A percentile compares a stretch with the other conserved stretches of the same genome.
Conservation (phyloP, 2,888 invertebrate genomes). For the Digitonthophagus gazella region DNA sequence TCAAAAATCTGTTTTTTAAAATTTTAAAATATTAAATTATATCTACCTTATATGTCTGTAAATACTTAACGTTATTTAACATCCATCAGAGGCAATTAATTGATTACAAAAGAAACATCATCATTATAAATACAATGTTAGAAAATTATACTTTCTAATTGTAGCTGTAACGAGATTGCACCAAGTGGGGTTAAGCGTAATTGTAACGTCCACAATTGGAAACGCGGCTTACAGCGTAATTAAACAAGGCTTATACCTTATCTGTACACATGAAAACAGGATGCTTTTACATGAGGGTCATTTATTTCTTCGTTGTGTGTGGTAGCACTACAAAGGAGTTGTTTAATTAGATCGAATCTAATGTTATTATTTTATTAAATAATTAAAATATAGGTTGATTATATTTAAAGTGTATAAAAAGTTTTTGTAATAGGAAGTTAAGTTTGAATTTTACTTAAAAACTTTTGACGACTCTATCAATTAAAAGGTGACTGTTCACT, state of each 20-base stretch:
- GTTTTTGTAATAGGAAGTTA: no score
- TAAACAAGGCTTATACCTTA: background rate
- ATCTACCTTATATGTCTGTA: no score
- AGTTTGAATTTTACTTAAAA: no score
- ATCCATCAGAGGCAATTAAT: no score
- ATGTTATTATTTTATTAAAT: background rate
- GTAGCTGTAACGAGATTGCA: background rate
- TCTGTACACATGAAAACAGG: background rate
- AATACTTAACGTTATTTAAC: no score
- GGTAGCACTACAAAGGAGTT: background rate
- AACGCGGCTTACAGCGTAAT: background rate
- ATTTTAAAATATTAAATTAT: no score
- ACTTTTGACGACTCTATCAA: background rate
- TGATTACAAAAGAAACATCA: background rate
- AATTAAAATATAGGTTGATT: no score
- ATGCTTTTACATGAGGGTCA: background rate
- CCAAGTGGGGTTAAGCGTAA: background rate
- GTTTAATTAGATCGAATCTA: background rate
- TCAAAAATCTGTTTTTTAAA: no score
- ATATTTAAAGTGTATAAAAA: no score
- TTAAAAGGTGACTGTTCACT: background rate
- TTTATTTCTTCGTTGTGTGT: background rate
- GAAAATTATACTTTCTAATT: background rate
- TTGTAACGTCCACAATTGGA: background rate
- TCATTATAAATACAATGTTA: background rate